Percentiles rank a stretch among this genome's conserved stretches.
Conservation (phyloP, 2,797 vertebrate species). For the Diplodus sargus region DNA sequence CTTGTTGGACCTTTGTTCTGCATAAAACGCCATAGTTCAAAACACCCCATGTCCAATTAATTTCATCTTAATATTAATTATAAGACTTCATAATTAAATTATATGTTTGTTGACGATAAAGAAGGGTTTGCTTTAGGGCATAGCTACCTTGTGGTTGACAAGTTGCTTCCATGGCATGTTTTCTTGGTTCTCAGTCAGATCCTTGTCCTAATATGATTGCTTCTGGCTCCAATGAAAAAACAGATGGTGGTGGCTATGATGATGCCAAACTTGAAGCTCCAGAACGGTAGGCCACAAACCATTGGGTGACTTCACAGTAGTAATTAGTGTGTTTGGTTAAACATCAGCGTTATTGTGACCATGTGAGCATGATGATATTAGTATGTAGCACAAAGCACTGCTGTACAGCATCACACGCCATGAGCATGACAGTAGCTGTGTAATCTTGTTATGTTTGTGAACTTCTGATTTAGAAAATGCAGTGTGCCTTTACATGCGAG, state of each 20-base stretch:
- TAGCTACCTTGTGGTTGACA: no score
- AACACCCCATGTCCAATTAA: constrained; percentile 18
- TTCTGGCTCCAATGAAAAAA: no score
- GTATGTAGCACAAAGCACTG: neutral
- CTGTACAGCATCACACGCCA: neutral
- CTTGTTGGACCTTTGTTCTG: constrained; percentile 48
- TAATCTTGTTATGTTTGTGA: neutral
- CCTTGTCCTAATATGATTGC: no score
- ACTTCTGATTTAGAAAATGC: neutral
- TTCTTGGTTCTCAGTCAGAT: no score
- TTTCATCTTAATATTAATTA: constrained; percentile 19
- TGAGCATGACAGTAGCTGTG: neutral
- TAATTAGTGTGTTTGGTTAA: no score
- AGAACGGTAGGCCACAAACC: no score
- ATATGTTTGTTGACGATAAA: neutral
- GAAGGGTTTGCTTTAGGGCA: no score
- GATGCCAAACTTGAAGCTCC: no score
- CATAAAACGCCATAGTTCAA: constrained; percentile 19
- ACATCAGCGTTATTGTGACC: neutral
- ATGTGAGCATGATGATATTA: neutral
- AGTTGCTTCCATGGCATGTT: no score
- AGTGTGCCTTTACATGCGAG: neutral
- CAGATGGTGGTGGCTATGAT: no score
- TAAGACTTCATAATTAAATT: constrained; percentile 35
- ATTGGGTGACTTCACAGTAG: no score